These are phyloP conservation scores for Pyrocoelia pectoralis DNA, from an alignment of 2,888 invertebrate species.

Conservation along the genomic window DNA sequence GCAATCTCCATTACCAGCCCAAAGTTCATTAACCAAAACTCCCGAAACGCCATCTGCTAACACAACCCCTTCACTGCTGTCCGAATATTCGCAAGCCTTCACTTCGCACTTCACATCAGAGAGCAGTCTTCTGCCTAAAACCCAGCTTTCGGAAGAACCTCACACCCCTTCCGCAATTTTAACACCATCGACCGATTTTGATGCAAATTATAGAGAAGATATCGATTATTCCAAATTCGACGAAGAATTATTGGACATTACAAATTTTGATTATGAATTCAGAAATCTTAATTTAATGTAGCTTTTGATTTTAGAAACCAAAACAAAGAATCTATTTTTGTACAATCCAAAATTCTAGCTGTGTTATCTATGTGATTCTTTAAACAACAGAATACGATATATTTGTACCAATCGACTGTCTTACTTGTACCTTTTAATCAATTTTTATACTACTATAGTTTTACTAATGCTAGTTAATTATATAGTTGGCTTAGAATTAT, in stretches of 20 bases:
- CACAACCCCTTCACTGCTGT: slow-evolving; percentile 60
- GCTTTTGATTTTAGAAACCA: slow-evolving; percentile 16
- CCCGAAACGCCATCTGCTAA: slow-evolving; percentile 76
- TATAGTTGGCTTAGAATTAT: slow-evolving; percentile 45
- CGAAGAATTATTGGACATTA: slow-evolving; percentile 57
- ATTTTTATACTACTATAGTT: slow-evolving; percentile 34
- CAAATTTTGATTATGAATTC: slow-evolving; percentile 57
- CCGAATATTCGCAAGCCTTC: slow-evolving; percentile 53
- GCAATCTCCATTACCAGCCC: slow-evolving; percentile 41
- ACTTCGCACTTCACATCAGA: slow-evolving; percentile 55
- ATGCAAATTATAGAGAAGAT: slow-evolving; percentile 48
- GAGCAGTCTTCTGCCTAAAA: slow-evolving; percentile 48
- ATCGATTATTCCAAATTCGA: slow-evolving; percentile 54
- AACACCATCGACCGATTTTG: slow-evolving; percentile 63
- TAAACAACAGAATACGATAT: slow-evolving; percentile 42
- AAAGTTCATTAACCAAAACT: slow-evolving; percentile 61
- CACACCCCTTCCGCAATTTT: slow-evolving; percentile 68
- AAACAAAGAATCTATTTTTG: slow-evolving; percentile 30
- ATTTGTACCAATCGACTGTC: slow-evolving; percentile 55
- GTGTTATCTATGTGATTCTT: slow-evolving; percentile 52
- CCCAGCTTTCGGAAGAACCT: slow-evolving; percentile 48
- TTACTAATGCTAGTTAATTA: slow-evolving; percentile 31
- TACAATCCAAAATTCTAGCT: slow-evolving; percentile 40
- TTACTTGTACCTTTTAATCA: slow-evolving; percentile 42
- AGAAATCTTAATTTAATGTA: slow-evolving; percentile 41